Base-by-base conservation (phyloP, 1,140 invertebrate species). In the Pseudomyrmex concolor region DNA sequence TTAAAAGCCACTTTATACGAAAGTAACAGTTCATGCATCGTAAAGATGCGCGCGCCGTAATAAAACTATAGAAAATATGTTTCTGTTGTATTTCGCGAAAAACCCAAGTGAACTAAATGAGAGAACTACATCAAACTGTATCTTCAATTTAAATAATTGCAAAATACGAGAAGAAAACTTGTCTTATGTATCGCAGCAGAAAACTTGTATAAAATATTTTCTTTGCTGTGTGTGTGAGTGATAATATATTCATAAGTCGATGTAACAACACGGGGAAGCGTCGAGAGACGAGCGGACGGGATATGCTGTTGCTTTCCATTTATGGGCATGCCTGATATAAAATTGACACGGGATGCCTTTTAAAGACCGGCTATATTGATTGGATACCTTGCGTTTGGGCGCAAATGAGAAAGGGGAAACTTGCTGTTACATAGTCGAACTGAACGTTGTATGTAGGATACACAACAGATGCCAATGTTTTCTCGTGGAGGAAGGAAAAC, bases 321-420 rank as follows among this genome's bases (percentile, higher is more conserved):
- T 86, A 84, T 86, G 86, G 86, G 10, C 74, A 76, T 10, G 63
- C 25, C n/a, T 57, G 73, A 74, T 74, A 86, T 81, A 84, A 88
- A 67, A 86, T 86, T 84, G 86, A 84, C 70, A 84, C 22, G 34
- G 59, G 43, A 60, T 84, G 59, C 85, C 85, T 86, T 86, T 88
- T 88, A 88, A 86, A 81, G 86, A 60, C 19, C 10, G 12, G 54
- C 34, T 34, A 34, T 43, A 60, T 67, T 74, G 85, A 84, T 84
- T 84, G 81, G 71, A 15, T 34, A 25, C 12, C 51, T 57, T 57
- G 54, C 34, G 62, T 62, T 51, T 62, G 67, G 77, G 85, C 25
- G 50, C 34, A 34, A 34, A 34, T 34, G 34, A 34, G 34, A 77
- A 78, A 59, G 55, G 55, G 25, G 48, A 45, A 83, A 55, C 66